phyloP scores from a whole-genome alignment of 1,140 invertebrate genomes.

The Cyrtorhinus lividipennis region DNA sequence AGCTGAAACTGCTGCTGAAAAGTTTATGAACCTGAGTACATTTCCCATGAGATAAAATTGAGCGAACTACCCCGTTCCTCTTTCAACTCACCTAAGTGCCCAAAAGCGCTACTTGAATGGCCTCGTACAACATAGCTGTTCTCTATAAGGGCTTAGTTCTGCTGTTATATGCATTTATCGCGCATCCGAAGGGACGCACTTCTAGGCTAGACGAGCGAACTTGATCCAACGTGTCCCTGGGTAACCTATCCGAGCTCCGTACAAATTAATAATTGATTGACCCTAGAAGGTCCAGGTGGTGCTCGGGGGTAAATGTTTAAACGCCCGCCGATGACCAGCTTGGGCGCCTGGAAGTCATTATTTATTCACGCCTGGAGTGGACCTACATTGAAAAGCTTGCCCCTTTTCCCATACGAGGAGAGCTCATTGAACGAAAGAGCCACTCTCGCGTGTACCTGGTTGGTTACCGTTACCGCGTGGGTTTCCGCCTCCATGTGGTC shows the following conservation, averaged over 20 bases:
- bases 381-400: not conserved
- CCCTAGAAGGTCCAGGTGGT: not conserved
- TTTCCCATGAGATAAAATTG: too few relatives aligned
- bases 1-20: too few relatives aligned
- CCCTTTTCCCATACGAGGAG: too few relatives aligned
- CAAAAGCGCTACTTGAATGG: not conserved
- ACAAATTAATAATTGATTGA: not conserved
- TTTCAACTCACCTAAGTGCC: not conserved
- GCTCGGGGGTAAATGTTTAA: not conserved
- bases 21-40: too few relatives aligned
- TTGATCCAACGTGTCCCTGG: not conserved
- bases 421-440: too few relatives aligned
- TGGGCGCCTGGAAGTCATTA: not conserved
- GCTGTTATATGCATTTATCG: not conserved
- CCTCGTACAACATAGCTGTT: too few relatives aligned
- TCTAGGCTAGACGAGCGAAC: not conserved
- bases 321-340: not conserved
- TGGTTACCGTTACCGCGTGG: too few relatives aligned
- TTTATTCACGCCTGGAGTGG: not conserved
- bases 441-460: too few relatives aligned
- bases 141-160: too few relatives aligned
- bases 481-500: too few relatives aligned
- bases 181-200: not conserved
- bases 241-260: not conserved
- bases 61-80: too few relatives aligned